Evolutionary conservation across 37 sponge, comb jelly and placozoan species (phyloP), one percentile per base, ranked within the genome.

Genomic region (Axinella damicornis): DNA sequence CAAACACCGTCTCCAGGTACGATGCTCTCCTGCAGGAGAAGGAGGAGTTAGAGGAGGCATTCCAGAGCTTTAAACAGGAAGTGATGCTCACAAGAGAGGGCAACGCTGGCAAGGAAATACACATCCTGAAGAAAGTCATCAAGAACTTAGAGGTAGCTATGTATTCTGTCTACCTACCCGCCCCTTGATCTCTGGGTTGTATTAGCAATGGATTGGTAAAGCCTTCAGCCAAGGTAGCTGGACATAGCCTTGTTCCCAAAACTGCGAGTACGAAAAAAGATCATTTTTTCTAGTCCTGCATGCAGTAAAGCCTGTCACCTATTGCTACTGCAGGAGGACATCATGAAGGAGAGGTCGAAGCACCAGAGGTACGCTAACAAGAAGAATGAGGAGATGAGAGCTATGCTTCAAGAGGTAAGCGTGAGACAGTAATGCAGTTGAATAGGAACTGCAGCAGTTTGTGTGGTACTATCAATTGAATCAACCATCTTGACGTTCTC

Each of bases 11-110:
- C 54, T 65, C 25, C 46, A 92, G 93, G n/a, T 87, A 94, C 81
- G 93, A 88, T 57, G 41, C 65, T 55, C 40, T 95, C n/a, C 33
- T 87, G 31, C 69, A 82, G 53, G 95, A 95, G 71, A 95, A 95
- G 59, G 90, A 92, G 59, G 87, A 89, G 32, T n/a, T 95, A 40
- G 93, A 95, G 53, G 85, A 91, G 71, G 78, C 78, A 12, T 88
- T 91, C 81, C 87, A 86, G 33, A 55, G 74, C 5, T 65, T 88
- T 33, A 79, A 88, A 71, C 82, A 91, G 53, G 87, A 85, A 12
- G 37, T 84, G 55, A 27, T 41, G 22, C 36, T 69, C 28, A 65
- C 71, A 11, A 81, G 78, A 17, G 83, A 72, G 14, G 74, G 69
- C 2, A 18, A 52, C 2, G 18, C 77, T 52, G 37, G 54, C 79